Conservation (phyloP, 2,797 vertebrate species). For the Gymnoscopelus microlampas region DNA sequence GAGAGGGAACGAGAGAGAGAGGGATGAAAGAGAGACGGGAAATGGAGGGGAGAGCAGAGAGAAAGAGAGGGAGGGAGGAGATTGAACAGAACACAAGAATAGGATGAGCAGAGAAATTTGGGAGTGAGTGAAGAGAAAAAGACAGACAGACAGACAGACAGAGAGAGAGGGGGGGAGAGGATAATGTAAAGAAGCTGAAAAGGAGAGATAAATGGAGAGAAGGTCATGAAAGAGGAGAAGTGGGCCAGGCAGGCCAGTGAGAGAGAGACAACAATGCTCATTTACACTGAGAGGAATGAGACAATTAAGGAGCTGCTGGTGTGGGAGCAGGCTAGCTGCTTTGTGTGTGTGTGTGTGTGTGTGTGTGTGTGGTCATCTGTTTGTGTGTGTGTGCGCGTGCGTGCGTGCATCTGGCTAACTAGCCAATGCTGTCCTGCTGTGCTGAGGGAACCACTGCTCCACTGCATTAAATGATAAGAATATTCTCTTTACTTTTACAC, state of each 20-base stretch:
- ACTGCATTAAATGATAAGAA: constrained; percentile 60
- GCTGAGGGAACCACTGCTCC: constrained; percentile 23
- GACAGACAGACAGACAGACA: neutral
- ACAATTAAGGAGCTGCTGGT: constrained; percentile 50
- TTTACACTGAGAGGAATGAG: constrained; percentile 51
- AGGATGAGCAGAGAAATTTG: neutral
- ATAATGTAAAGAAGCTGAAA: neutral
- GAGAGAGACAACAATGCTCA: neutral
- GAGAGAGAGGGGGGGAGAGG: neutral
- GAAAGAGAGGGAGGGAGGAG: neutral
- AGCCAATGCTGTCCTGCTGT: constrained; percentile 12
- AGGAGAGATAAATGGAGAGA: neutral
- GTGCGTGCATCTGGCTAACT: neutral
- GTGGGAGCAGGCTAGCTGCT: constrained; percentile 74
- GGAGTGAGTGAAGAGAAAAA: neutral
- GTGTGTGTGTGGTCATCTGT: neutral
- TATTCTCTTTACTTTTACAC: constrained; percentile 30
- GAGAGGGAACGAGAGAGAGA: no score
- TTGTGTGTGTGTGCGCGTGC: neutral
- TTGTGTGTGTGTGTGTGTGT: constrained; percentile 2
- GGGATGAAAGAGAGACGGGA: constrained; percentile 2
- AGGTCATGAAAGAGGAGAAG: constrained; percentile 31
- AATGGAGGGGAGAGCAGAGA: neutral
- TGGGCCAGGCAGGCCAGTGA: neutral
- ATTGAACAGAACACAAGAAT: neutral